phyloP scores from a whole-genome alignment of 2,113 vertebrate genomes.

The Hippocampus barbouri region DNA sequence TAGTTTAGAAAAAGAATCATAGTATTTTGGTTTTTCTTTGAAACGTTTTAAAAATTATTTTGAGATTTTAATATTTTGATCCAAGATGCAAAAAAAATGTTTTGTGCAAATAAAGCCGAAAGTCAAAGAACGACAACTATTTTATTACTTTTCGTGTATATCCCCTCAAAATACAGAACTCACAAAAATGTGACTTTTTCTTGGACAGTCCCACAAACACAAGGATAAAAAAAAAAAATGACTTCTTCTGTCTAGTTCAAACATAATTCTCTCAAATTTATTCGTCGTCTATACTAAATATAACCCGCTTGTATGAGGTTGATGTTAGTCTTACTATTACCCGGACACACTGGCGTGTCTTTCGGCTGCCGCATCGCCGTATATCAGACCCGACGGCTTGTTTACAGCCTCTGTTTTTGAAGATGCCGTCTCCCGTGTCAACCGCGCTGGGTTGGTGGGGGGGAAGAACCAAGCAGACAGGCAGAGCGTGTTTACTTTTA shows the following conservation, averaged over 20 bases:
- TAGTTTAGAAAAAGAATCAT: too few relatives aligned
- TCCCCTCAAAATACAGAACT: too few relatives aligned
- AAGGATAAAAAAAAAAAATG: too few relatives aligned
- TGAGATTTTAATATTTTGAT: too few relatives aligned
- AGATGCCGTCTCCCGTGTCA: slow-evolving; percentile 39
- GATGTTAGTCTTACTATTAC: neutral
- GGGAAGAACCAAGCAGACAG: neutral
- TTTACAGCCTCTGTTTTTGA: slow-evolving; percentile 34
- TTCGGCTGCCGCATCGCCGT: slow-evolving; percentile 27
- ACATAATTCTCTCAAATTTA: neutral
- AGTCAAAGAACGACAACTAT: too few relatives aligned
- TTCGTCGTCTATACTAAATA: neutral
- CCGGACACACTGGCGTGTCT: slow-evolving; percentile 8
- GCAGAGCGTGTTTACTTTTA: slow-evolving; percentile 13
- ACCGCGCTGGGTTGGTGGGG: neutral
- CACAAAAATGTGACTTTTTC: too few relatives aligned
- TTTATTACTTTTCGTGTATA: too few relatives aligned
- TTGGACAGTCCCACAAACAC: too few relatives aligned
- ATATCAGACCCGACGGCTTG: slow-evolving; percentile 1
- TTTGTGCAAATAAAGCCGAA: too few relatives aligned
- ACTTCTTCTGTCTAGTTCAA: neutral
- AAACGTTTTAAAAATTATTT: too few relatives aligned
- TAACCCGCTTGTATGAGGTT: neutral
- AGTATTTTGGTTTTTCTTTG: too few relatives aligned
- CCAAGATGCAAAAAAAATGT: too few relatives aligned